Evolutionary conservation across 1,140 invertebrate genomes (phyloP).

Genomic region (Campoletis sonorensis): DNA sequence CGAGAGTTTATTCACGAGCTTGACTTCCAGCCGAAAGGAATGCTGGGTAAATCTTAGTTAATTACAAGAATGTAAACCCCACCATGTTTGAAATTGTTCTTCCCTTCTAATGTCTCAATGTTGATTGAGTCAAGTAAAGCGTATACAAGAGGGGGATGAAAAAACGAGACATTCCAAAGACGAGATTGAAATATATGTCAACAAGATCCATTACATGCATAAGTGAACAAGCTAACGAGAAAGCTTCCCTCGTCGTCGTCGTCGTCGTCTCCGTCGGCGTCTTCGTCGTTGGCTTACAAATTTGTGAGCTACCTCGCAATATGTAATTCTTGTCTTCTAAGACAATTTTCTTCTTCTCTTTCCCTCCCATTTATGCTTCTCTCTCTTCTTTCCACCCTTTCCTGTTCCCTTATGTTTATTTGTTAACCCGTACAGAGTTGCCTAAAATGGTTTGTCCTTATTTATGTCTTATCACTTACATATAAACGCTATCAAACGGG

Average conservation of each 20-base stretch:
- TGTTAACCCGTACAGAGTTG: neutral
- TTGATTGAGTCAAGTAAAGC: neutral
- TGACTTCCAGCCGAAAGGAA: neutral
- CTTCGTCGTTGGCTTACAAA: constrained; percentile 8
- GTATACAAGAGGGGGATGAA: neutral
- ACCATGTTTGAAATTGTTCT: neutral
- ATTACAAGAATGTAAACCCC: neutral
- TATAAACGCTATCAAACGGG: too few relatives aligned
- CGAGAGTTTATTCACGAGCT: neutral
- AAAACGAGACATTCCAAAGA: neutral
- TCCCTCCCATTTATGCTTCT: neutral
- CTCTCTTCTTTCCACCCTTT: neutral
- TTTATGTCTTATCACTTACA: neutral
- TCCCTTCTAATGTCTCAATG: neutral
- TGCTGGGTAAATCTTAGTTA: neutral
- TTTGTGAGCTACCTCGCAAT: constrained; percentile 2
- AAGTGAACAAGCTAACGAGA: constrained; percentile 26
- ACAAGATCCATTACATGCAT: constrained; percentile 1
- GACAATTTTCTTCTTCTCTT: constrained; percentile 8
- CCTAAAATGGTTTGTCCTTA: neutral
- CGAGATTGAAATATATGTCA: neutral
- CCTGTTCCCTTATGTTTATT: neutral
- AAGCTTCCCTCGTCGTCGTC: neutral
- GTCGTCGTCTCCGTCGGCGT: neutral
- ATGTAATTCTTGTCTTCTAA: constrained; percentile 21